Base-by-base conservation (phyloP, 1,140 invertebrate genomes). In the Rhagoletis pomonella region DNA sequence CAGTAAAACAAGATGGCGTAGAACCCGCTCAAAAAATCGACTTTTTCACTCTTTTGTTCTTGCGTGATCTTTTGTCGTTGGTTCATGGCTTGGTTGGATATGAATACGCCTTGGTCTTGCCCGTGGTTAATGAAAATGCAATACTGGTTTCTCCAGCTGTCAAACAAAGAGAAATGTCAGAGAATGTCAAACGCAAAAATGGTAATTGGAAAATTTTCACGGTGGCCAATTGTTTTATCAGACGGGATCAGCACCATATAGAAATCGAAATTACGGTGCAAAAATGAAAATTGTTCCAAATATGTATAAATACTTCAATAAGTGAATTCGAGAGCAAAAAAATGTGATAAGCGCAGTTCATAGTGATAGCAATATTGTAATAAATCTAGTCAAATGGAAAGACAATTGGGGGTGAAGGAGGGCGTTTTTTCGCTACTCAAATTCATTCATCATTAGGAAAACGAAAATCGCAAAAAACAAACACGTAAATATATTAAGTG, bases 361-460 rank as follows among this genome's bases (percentile, higher is more conserved):
- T 81, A n/a, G 17, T 55, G n/a, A 81, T 81, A 55, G 44, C 4
- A 7, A 81, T 47, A 81, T 42, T 12, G 47, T 9, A 81, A 81
- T 58, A 81, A 81, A 81, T 81, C 73, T 81, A 81, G 73, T 81
- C 73, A 81, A 81, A 58, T 55, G 29, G 14, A 73, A 55, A 55
- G 73, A 81, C 47, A 58, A 81, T 55, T n/a, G 29, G n/a, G 17
- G 29, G 29, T 29, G 6, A 81, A 9, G 9, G 47, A 81, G 19
- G 73, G 73, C 73, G 44, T 29, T 19, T 47, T 50, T 81, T n/a
- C 73, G n/a, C 73, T 55, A 10, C 10, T n/a, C 4, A 50, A 58
- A 55, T 81, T 81, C 47, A 81, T 81, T 55, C 73, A 81, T 55
- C 14, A 81, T 55, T 81, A 29, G 42, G 55, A 81, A 81, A 29